Conservation (phyloP, 2,113 vertebrate species). For the Megalops atlanticus region DNA sequence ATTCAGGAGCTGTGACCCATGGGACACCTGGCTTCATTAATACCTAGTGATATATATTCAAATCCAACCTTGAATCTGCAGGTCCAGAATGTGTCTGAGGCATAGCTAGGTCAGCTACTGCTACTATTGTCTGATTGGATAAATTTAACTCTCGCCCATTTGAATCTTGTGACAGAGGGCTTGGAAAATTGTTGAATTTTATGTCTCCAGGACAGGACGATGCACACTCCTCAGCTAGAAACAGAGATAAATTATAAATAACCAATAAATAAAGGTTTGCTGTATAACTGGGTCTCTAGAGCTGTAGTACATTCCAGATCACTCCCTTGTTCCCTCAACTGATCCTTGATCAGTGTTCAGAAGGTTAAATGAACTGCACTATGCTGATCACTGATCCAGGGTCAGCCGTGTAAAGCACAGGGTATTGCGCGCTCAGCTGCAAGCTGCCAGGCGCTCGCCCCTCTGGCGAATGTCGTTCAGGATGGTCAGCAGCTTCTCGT, state of each 20-base stretch:
- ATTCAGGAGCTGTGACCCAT: neutral
- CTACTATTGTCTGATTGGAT: too few relatives aligned
- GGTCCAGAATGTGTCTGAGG: neutral
- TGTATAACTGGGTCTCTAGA: too few relatives aligned
- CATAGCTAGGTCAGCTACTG: too few relatives aligned
- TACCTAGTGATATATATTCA: neutral
- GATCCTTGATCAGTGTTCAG: neutral
- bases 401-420: too few relatives aligned
- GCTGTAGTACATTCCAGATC: too few relatives aligned
- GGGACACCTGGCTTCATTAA: too few relatives aligned
- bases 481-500: conserved; percentile 66
- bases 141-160: too few relatives aligned
- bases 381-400: neutral
- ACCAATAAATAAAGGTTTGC: neutral
- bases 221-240: too few relatives aligned
- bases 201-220: too few relatives aligned
- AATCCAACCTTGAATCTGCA: neutral
- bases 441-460: conserved; percentile 52
- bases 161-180: too few relatives aligned
- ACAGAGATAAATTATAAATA: neutral
- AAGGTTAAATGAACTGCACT: neutral
- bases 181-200: too few relatives aligned
- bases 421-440: conserved; percentile 22
- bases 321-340: too few relatives aligned
- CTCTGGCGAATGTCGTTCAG: conserved; percentile 63